Base-by-base conservation (phyloP, 2,113 vertebrate genomes). In the Brachyhypopomus gauderio region DNA sequence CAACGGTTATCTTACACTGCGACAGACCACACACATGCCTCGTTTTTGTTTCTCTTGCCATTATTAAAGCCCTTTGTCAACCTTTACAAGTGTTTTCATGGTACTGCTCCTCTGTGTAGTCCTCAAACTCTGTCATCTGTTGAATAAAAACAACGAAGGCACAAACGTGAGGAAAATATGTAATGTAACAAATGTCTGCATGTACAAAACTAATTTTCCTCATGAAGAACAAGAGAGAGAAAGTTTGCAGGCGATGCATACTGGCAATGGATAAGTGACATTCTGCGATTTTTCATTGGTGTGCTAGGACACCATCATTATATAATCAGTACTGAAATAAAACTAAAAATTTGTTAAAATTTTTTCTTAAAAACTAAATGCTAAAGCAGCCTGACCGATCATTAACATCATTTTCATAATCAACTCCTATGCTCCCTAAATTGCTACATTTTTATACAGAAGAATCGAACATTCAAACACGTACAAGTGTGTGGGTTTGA, bases 101-200 rank as follows among this genome's bases (percentile, higher is more conserved):
- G 30, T 75, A 78, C 77, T 86, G 72, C 71, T 36, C 16, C 58
- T 45, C 3, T 45, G n/a, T 1, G 48, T 77, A 67, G 73, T 62
- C 59, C 80, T 92, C 91, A 93, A 80, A 88, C 88, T 78, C 71
- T 67, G 58, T 2, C 87, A 7, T 88, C 93, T 94, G 91, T 55
- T 38, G 80, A 38, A 59, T 8, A 60, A 70, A 80, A 55, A 70
- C 25, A 63, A 3, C 58, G n/a, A 22, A 71, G 64, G 74, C 17
- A 66, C 7, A 34, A 62, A 78, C 58, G 64, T 38, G 41, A 73
- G 23, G 23, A 30, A 62, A 55, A 20, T 23, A 27, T 14, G 45
- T 52, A 52, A 14, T 52, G 9, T 14, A 3, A 14, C 8, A 52
- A 11, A 1, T 14, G 12, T 52, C 12, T 52, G 12, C 9, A 52